A percentile compares a stretch with the other conserved stretches of the same genome.
These are phyloP conservation scores for Echinops telfairi DNA, from an alignment of 2,113 vertebrate species.

Conservation along the genomic window DNA sequence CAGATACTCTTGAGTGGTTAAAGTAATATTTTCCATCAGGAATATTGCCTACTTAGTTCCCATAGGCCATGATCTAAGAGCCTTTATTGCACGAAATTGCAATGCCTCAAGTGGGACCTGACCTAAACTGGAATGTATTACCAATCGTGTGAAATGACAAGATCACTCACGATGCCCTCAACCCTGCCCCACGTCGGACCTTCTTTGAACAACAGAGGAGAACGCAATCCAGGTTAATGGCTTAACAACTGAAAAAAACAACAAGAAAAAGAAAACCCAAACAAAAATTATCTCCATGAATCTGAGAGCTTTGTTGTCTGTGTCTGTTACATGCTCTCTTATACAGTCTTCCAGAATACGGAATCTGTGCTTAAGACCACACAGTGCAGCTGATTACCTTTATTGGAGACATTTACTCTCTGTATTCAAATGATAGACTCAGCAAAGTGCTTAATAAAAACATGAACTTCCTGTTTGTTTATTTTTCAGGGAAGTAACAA, in stretches of 20 bases:
- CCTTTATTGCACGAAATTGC: background rate
- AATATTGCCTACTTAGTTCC: background rate
- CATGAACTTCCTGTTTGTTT: background rate
- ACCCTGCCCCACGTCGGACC: background rate
- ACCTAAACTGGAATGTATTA: background rate
- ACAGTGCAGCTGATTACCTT: slow-evolving; percentile 65
- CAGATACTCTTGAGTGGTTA: background rate
- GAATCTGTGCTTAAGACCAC: slow-evolving; percentile 71
- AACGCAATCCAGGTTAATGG: background rate
- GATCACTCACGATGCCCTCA: background rate
- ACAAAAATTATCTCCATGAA: background rate
- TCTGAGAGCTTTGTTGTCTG: background rate
- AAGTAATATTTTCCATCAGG: background rate
- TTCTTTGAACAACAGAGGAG: background rate
- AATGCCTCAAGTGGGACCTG: background rate
- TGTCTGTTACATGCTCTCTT: slow-evolving; percentile 28
- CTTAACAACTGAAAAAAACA: background rate
- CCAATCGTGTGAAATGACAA: background rate
- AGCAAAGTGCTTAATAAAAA: slow-evolving; percentile 43
- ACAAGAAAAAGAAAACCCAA: background rate
- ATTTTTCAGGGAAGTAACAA: background rate
- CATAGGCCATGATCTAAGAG: slow-evolving; percentile 20
- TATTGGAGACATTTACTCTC: slow-evolving; percentile 58
- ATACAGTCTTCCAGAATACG: slow-evolving; percentile 62
- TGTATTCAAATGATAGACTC: slow-evolving; percentile 62